Percentiles rank a stretch among this genome's conserved stretches.
Evolutionary conservation across 2,113 vertebrate genomes (phyloP).

Genomic region (Gallinago jamesoni): DNA sequence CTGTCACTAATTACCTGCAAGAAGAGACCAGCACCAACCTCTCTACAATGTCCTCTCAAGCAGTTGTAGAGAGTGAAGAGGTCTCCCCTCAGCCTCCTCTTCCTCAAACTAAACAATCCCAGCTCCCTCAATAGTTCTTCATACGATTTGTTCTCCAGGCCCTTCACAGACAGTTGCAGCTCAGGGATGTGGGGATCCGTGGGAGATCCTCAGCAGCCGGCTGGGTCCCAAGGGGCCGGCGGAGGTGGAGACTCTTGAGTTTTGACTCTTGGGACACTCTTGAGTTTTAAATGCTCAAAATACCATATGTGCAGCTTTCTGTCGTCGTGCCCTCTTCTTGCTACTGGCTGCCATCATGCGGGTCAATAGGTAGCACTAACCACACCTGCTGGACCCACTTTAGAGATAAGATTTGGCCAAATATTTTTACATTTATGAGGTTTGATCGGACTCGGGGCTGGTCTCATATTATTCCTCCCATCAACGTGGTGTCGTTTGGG

Average conservation of each 20-base stretch:
- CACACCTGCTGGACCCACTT: neutral
- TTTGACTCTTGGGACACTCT: neutral
- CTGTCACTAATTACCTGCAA: no score
- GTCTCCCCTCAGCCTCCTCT: no score
- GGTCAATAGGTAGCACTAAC: neutral
- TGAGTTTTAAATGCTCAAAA: neutral
- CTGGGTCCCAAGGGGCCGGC: neutral
- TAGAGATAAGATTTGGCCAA: neutral
- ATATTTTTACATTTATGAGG: neutral
- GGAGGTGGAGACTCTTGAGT: neutral
- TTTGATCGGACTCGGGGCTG: neutral
- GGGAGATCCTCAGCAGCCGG: neutral
- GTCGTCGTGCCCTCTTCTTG: neutral
- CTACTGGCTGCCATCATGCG: neutral
- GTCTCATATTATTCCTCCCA: neutral
- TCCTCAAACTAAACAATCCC: no score
- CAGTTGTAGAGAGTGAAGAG: no score
- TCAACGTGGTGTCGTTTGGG: neutral
- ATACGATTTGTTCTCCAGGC: no score
- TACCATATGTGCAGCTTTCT: neutral
- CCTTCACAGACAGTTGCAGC: neutral
- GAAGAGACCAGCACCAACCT: no score
- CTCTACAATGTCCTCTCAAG: no score
- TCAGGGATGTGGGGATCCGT: neutral
- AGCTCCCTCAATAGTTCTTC: no score